Percentiles rank a stretch among this genome's conserved stretches.
phyloP scores from a whole-genome alignment of 2,797 vertebrate genomes.

The Ctenosaura bakeri region DNA sequence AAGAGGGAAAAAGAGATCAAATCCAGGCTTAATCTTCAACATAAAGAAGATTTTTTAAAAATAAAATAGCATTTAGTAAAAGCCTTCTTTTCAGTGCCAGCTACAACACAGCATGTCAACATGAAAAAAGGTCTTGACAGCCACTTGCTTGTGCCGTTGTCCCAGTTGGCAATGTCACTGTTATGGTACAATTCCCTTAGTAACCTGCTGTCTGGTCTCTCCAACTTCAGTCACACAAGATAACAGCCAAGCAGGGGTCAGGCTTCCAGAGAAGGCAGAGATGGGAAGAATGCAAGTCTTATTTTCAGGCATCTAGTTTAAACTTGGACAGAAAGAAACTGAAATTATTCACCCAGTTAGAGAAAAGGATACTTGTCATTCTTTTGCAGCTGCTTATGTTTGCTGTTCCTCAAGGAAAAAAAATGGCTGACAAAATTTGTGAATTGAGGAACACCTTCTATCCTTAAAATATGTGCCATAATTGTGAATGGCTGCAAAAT shows the following conservation, averaged over 20 bases:
- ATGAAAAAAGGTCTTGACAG: conserved; percentile 1
- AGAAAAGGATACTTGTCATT: conserved; percentile 6
- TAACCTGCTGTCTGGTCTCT: conserved; percentile 8
- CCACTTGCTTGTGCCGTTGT: neutral
- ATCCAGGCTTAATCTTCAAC: conserved; percentile 38
- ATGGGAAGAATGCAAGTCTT: neutral
- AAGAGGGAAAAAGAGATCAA: conserved; percentile 28
- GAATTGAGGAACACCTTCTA: neutral
- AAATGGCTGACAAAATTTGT: neutral
- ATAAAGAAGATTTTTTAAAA: conserved; percentile 4
- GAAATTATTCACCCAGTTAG: conserved; percentile 23
- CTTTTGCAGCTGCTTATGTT: neutral
- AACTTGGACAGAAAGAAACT: neutral
- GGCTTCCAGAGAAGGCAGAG: neutral
- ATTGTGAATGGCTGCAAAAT: neutral
- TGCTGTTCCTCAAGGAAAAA: conserved; percentile 17
- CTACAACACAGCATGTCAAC: conserved; percentile 27
- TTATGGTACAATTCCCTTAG: conserved; percentile 19
- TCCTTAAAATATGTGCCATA: neutral
- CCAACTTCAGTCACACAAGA: conserved; percentile 14
- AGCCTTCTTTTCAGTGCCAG: conserved; percentile 30
- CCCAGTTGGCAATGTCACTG: neutral
- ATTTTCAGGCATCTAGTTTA: neutral
- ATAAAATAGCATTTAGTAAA: conserved; percentile 10
- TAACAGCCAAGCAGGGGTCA: neutral